Conservation (phyloP, 2,888 invertebrate genomes). For the Leptopilina myrica region DNA sequence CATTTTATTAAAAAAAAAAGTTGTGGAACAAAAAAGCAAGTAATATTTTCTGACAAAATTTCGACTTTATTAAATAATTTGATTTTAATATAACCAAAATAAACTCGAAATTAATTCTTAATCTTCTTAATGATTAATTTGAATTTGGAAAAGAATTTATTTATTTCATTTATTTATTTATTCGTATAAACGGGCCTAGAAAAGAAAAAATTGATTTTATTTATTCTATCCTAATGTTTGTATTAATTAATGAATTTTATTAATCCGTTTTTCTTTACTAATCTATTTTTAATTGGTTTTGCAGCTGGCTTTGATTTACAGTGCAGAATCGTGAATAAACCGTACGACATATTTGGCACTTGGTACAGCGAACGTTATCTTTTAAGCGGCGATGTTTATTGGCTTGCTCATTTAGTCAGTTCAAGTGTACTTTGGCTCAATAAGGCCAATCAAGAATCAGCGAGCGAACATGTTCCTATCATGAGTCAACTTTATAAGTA, state of each 20-base stretch:
- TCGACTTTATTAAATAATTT: too few relatives aligned
- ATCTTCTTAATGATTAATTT: too few relatives aligned
- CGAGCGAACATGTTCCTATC: slow-evolving; percentile 88
- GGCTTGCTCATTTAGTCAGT: slow-evolving; percentile 86
- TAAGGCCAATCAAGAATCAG: slow-evolving; percentile 88
- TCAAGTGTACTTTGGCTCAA: slow-evolving; percentile 88
- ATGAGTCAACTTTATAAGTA: slow-evolving; percentile 82
- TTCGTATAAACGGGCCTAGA: too few relatives aligned
- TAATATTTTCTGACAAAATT: slow-evolving; percentile 42
- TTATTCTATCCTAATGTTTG: too few relatives aligned
- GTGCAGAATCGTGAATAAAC: slow-evolving; percentile 88
- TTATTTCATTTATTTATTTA: too few relatives aligned
- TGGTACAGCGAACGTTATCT: slow-evolving; percentile 91
- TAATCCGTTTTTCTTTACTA: not conserved
- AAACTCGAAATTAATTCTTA: too few relatives aligned
- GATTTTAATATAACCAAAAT: too few relatives aligned
- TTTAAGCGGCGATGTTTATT: slow-evolving; percentile 88
- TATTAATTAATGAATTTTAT: too few relatives aligned
- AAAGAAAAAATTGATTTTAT: too few relatives aligned
- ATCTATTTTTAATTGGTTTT: slow-evolving; percentile 53
- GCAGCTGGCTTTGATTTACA: slow-evolving; percentile 84
- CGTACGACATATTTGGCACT: slow-evolving; percentile 93
- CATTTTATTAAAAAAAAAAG: too few relatives aligned
- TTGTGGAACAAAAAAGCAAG: too few relatives aligned
- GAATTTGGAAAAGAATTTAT: too few relatives aligned